Evolutionary conservation across 2,888 invertebrate genomes (phyloP), one percentile per base, ranked within the genome.

Genomic region (Oscheius sp.): DNA sequence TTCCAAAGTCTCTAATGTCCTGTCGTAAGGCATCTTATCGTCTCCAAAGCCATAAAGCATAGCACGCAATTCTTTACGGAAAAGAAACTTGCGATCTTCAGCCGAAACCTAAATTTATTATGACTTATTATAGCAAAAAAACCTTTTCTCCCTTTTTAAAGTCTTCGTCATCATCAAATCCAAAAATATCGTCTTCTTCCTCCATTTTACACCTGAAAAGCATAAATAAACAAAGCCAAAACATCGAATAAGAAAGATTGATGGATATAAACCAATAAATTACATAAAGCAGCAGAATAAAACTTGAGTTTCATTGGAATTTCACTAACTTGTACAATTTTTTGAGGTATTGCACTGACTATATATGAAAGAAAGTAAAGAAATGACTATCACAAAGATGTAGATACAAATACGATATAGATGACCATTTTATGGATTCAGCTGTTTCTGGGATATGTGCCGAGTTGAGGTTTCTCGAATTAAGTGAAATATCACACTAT

Each of bases 21-120:
- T 97, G 1, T 97, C 97, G 86, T 95, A 97, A 0, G 98, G 97
- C 63, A 76, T 82, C 87, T 95, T 95, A 87, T 98, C 97, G 88
- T 98, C 98, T 3, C 98, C 98, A 90, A 98, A 98, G 0, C 98
- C 98, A 88, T 95, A 99, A 95, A 98, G 96, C 97, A 98, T 98
- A 82, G 95, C 94, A 33, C 95, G 90, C 46, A 96, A 79, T 75
- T 87, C 86, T 90, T 91, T 97, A 90, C 91, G 71, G 50, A 85
- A 74, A 20, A 75, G 57, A 61, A 71, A 74, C 61, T 79, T 80
- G 39, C 75, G 72, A 66, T 78, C 80, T 37, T 78, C 80, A 23
- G 73, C 72, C 5, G 46, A 50, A 12, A 48, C 64, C 64, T 64
- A 20, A 25, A 64, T 17, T 45, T n/a, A 17, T 27, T 6, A 29